Percentiles rank a stretch among this genome's conserved stretches.
These are phyloP conservation scores for Ianthella basta DNA, from an alignment of 37 sponge, comb jelly and placozoan genomes.

Conservation along the genomic window DNA sequence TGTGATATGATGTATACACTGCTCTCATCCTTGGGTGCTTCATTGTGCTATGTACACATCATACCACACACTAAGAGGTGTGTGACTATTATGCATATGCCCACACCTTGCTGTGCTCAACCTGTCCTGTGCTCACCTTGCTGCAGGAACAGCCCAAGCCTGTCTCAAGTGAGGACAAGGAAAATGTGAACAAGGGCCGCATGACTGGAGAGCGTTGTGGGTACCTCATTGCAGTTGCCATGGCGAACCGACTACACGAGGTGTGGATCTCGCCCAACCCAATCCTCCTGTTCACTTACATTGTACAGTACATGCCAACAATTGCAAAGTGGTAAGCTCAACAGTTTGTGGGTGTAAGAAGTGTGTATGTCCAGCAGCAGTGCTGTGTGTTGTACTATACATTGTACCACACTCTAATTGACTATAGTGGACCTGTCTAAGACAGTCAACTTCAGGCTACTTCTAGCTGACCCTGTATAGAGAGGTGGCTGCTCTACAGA, in stretches of 20 bases:
- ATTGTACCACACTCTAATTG: too few species aligned
- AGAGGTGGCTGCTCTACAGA: too few species aligned
- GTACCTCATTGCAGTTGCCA: constrained; percentile 78
- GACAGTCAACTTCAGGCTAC: too few species aligned
- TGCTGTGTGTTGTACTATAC: too few species aligned
- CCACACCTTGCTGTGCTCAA: too few species aligned
- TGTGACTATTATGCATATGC: too few species aligned
- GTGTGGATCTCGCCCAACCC: constrained; percentile 88
- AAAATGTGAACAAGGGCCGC: background rate
- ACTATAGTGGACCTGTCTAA: too few species aligned
- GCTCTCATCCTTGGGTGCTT: too few species aligned
- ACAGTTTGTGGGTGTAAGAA: background rate
- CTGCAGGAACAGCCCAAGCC: background rate
- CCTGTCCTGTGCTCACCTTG: background rate
- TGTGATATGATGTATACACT: too few species aligned
- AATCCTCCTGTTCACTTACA: constrained; percentile 77
- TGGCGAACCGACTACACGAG: constrained; percentile 85
- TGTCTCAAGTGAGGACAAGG: background rate
- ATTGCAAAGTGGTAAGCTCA: constrained; percentile 57
- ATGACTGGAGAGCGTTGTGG: constrained; percentile 77
- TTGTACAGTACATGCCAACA: constrained; percentile 77
- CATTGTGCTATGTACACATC: too few species aligned
- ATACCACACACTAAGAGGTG: too few species aligned
- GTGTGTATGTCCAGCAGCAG: background rate
- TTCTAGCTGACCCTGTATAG: too few species aligned